phyloP scores from a whole-genome alignment of 2,888 invertebrate genomes.

The Lasius fuliginosus region DNA sequence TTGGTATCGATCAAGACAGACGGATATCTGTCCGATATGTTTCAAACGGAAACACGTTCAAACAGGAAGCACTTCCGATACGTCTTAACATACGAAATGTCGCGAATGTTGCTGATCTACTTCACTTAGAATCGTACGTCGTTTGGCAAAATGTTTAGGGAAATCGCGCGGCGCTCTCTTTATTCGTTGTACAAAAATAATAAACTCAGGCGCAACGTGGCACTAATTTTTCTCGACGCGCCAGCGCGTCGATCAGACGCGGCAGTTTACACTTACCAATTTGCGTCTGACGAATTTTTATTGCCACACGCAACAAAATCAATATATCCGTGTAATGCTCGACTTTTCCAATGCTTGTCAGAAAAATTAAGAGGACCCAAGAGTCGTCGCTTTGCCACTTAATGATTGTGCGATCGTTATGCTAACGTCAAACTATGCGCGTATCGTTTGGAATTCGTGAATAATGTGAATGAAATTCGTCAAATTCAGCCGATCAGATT shows the following conservation, averaged over 20 bases:
- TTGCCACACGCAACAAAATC: constrained; percentile 37
- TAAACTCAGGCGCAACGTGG: constrained; percentile 52
- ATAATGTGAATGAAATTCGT: too few relatives aligned
- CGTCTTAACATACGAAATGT: constrained; percentile 29
- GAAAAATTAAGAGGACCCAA: constrained; percentile 32
- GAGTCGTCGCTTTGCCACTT: constrained; percentile 45
- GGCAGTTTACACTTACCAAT: neutral
- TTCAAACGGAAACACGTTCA: constrained; percentile 35
- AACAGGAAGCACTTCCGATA: constrained; percentile 44
- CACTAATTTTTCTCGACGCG: constrained; percentile 36
- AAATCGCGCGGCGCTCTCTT: neutral
- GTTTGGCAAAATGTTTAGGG: constrained; percentile 53
- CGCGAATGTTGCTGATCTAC: constrained; percentile 14
- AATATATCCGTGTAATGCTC: constrained; percentile 5
- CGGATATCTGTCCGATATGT: constrained; percentile 4
- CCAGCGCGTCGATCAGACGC: constrained; percentile 39
- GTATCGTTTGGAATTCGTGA: too few relatives aligned
- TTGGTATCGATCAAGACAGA: neutral
- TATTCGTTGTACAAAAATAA: constrained; percentile 75
- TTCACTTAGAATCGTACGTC: constrained; percentile 39
- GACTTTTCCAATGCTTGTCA: neutral
- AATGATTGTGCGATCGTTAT: constrained; percentile 42
- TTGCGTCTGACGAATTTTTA: constrained; percentile 20
- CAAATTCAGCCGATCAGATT: too few relatives aligned
- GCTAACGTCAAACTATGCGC: too few relatives aligned